phyloP scores from a whole-genome alignment of 2,113 vertebrate genomes.

The Onychorhynchus coronatus region DNA sequence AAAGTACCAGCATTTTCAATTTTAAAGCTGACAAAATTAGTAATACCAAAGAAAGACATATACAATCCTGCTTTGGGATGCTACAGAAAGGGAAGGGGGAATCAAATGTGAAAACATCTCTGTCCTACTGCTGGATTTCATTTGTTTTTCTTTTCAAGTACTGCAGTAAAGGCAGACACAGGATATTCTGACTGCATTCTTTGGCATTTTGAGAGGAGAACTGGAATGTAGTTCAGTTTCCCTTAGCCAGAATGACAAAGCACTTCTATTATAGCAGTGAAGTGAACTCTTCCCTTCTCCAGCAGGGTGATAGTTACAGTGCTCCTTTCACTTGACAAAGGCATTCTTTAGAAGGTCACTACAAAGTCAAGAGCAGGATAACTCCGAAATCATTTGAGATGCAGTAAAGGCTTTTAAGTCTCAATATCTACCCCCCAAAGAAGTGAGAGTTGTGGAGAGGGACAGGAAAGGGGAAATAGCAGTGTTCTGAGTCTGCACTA shows the following conservation, averaged over 20 bases:
- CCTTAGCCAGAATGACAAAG: slow-evolving; percentile 60
- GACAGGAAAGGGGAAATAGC: neutral
- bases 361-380: neutral
- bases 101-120: neutral
- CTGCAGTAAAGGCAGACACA: neutral
- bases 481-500: neutral
- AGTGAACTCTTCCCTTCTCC: neutral
- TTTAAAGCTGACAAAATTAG: neutral
- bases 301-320: neutral
- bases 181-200: neutral
- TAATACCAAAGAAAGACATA: neutral
- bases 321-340: neutral
- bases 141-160: slow-evolving; percentile 12
- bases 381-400: neutral
- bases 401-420: neutral
- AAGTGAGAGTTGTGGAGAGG: neutral
- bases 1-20: neutral
- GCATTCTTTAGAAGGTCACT: neutral
- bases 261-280: neutral
- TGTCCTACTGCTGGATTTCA: neutral
- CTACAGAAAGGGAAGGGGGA: neutral
- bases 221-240: neutral
- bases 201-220: slow-evolving; percentile 11
- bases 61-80: neutral
- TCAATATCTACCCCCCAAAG: neutral